Base-by-base conservation (phyloP, 2,888 invertebrate species). In the Acleris laterana region DNA sequence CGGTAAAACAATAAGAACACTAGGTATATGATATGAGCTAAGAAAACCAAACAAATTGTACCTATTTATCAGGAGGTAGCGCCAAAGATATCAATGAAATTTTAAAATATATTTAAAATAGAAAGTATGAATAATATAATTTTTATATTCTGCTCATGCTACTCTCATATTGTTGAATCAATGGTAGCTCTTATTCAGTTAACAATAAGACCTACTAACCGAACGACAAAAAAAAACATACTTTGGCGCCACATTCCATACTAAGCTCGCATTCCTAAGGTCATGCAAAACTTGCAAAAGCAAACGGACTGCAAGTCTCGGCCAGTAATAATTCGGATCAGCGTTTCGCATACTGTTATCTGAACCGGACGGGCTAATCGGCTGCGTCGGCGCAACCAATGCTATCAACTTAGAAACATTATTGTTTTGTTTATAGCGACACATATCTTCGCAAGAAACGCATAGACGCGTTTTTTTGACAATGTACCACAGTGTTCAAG, bases 361-460 rank as follows among this genome's bases (percentile, higher is more conserved):
- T 86, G 78, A 75, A 89, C 90, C 91, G 91, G 91, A 91, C 83
- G 88, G 71, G 80, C 82, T 87, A 90, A 89, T 87, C 88, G 85
- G 73, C 82, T 80, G 81, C 84, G 87, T 84, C 79, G 82, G 85
- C 84, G 83, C 85, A 81, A 82, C 82, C 76, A 76, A 72, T 76
- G 82, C 83, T 90, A 90, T 88, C 88, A 82, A 75, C 74, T 79
- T 81, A 80, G 77, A 44, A 49, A 56, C 66, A 53, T 38, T 51
- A 51, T 20, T 22, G 46, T 62, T 62, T 19, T 66, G 66, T 57
- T 62, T 57, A 32, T 50, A 57, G 55, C 55, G 20, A 42, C 16
- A 55, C 19, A 22, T 46, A 46, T 16, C 6, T 46, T 46, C 7
- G 46, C 46, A 17, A 44, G 46, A 16, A n/a, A 17, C 7, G 6